Base-by-base conservation (phyloP, 2,113 vertebrate genomes). In the Aptenodytes patagonicus region DNA sequence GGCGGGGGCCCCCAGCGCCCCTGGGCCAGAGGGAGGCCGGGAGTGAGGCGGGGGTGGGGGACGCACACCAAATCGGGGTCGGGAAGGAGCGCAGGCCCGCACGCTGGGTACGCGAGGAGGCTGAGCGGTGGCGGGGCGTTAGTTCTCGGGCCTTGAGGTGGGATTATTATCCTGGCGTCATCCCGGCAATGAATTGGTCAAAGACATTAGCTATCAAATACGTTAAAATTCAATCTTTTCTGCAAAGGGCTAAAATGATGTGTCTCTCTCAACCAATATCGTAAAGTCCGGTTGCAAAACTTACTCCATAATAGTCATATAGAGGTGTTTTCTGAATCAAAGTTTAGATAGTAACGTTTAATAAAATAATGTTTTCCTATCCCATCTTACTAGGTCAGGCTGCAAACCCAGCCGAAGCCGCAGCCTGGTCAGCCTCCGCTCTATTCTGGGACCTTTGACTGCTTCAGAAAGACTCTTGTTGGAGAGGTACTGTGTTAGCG, bases 371-470 rank as follows among this genome's bases (percentile, higher is more conserved):
- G 9, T 17, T 79, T 73, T 83, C 7, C 5, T 25, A 0, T 87
- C 20, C 16, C 1, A 7, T n/a, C 85, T 82, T 16, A 36, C 76
- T 90, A 99, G 99, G 99, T 99, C 86, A 99, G 99, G 54, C 97
- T 99, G 89, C 99, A 99, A 95, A 99, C 99, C 34, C 99, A 99
- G 90, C 98, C 99, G 7, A 98, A 98, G 47, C 98, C 98, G 21
- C 97, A 97, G 94, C 98, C 99, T 12, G 99, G 99, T 34, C 98
- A 99, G 80, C 17, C 89, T 13, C 97, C 80, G 1, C 24, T 98
- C 58, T 99, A 99, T 84, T 91, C 97, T 22, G 99, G 99, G 65
- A 99, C 99, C 65, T 98, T 99, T 25, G 99, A 99, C 97, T 99
- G 99, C 95, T 99, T 99, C 95, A 99, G 95, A 92, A 99, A 99